Percentiles rank a stretch among this genome's conserved stretches.
phyloP scores from a whole-genome alignment of 2,797 vertebrate species.

The Lacerta bilineata region DNA sequence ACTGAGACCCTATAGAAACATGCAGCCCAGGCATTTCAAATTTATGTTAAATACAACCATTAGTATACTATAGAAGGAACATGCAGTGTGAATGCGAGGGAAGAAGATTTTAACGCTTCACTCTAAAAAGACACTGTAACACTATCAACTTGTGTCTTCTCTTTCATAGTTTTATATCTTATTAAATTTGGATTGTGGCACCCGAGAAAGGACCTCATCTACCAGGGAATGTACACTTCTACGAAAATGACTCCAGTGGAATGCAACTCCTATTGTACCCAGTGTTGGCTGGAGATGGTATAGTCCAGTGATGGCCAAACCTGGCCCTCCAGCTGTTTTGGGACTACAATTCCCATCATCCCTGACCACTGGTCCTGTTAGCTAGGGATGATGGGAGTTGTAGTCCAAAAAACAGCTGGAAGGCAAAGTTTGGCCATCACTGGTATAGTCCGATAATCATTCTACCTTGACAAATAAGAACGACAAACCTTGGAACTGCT shows the following conservation, averaged over 20 bases:
- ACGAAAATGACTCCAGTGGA: too few relatives aligned
- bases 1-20: accelerated
- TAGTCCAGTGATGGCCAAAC: too few relatives aligned
- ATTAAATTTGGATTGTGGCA: not conserved
- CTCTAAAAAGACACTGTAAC: not conserved
- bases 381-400: too few relatives aligned
- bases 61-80: not conserved
- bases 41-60: not conserved
- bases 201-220: not conserved
- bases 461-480: constrained; percentile 14
- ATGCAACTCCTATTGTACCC: too few relatives aligned
- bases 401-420: too few relatives aligned
- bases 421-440: not conserved
- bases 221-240: not conserved
- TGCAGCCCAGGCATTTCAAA: not conserved
- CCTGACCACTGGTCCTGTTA: too few relatives aligned
- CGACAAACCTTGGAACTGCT: constrained; percentile 82
- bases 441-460: not conserved
- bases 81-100: not conserved
- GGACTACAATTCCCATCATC: too few relatives aligned
- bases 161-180: not conserved
- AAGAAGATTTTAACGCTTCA: not conserved
- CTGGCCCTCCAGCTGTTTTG: too few relatives aligned
- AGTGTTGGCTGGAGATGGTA: too few relatives aligned
- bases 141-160: not conserved